These are phyloP conservation scores for Haliclystus octoradiatus DNA, from an alignment of 30 jellyfish, hydroid and myxozoan genomes.

Conservation along the genomic window DNA sequence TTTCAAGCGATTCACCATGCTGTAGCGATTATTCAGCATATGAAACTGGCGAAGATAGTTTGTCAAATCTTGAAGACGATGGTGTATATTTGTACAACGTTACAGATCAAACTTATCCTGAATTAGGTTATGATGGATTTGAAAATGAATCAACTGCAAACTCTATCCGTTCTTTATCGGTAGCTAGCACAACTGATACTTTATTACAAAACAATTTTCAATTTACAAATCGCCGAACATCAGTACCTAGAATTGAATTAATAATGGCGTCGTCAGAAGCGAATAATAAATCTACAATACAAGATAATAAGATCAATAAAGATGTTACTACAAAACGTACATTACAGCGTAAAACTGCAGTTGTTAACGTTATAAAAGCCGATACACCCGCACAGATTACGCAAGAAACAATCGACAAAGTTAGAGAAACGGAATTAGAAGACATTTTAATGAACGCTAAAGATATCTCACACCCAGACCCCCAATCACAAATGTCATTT, in stretches of 20 bases:
- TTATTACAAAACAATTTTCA: background rate
- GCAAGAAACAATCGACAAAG: constrained; percentile 60
- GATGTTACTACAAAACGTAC: background rate
- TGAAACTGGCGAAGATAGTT: background rate
- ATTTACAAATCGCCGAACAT: background rate
- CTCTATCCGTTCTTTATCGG: background rate
- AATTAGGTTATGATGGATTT: background rate
- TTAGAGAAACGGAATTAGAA: constrained; percentile 67
- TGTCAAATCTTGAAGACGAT: background rate
- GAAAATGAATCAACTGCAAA: background rate
- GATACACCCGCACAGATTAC: constrained; percentile 32
- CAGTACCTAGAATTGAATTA: background rate
- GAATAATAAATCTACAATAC: background rate
- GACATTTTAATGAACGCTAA: constrained; percentile 76
- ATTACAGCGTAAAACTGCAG: background rate
- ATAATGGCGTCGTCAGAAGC: background rate
- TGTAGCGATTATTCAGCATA: background rate
- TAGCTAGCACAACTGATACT: too few species aligned
- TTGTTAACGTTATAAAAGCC: background rate
- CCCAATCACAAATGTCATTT: constrained; percentile 61
- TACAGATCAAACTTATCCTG: background rate
- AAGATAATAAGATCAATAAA: background rate
- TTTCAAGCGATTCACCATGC: background rate
- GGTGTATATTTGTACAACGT: background rate
- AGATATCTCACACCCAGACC: constrained; percentile 76